Conservation (phyloP, 2,113 vertebrate species). For the Thamnophis sirtalis region DNA sequence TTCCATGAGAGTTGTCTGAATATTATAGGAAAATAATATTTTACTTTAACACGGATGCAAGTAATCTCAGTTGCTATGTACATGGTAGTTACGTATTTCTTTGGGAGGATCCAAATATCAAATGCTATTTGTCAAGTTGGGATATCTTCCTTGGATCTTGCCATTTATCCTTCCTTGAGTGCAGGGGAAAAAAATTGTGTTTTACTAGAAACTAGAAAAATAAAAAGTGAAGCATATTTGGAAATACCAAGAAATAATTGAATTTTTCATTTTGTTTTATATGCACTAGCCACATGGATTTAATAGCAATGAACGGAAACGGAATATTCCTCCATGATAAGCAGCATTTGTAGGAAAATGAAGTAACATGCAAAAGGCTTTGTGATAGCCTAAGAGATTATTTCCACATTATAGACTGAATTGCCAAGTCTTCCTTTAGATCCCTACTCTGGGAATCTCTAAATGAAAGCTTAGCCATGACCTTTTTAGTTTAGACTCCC, state of each 20-base stretch:
- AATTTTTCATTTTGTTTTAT: background rate
- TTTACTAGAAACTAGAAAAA: background rate
- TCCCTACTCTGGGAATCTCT: conserved; percentile 61
- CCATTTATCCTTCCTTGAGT: background rate
- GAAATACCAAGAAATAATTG: background rate
- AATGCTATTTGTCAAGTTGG: background rate
- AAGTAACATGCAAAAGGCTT: conserved; percentile 58
- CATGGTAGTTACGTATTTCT: background rate
- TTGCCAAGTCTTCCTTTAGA: conserved; percentile 60
- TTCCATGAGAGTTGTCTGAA: background rate
- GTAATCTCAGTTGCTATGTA: background rate
- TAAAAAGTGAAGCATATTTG: background rate
- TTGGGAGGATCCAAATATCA: background rate
- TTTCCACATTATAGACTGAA: conserved; percentile 64
- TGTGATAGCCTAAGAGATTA: conserved; percentile 68
- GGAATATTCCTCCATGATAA: conserved; percentile 13
- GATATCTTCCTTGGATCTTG: background rate
- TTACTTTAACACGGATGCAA: background rate
- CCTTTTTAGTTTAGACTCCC: conserved; percentile 72
- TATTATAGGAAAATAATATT: background rate
- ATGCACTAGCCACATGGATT: background rate
- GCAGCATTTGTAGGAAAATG: conserved; percentile 26
- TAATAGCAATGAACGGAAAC: background rate
- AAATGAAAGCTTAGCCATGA: conserved; percentile 75
- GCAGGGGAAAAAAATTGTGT: background rate